These are phyloP conservation scores for Clarias fuscus DNA, from an alignment of 2,797 vertebrate species.

Conservation along the genomic window DNA sequence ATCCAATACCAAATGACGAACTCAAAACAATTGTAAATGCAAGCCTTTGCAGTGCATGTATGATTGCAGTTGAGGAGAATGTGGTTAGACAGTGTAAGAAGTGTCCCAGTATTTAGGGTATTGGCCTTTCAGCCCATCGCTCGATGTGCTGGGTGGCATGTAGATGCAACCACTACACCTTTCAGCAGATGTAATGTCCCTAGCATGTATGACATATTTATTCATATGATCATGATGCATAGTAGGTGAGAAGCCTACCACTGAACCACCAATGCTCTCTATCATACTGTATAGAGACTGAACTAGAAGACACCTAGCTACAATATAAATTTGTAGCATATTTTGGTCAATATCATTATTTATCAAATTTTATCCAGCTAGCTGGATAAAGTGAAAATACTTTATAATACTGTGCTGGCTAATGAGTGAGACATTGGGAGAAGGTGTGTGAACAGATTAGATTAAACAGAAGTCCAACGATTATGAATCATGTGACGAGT, in stretches of 20 bases:
- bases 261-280: no score
- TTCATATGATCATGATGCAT: not conserved
- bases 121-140: not conserved
- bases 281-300: not conserved
- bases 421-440: not conserved
- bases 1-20: not conserved
- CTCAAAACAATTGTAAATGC: not conserved
- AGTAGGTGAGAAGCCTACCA: no score
- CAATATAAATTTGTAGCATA: not conserved
- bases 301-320: not conserved
- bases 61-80: not conserved
- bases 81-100: not conserved
- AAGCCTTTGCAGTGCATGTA: not conserved
- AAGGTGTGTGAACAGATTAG: not conserved
- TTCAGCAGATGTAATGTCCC: not conserved
- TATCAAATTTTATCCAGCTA: not conserved
- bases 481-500: not conserved
- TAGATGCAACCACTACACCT: no score
- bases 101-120: not conserved
- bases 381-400: no score
- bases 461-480: not conserved
- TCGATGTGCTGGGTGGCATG: no score
- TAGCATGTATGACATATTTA: not conserved
- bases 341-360: not conserved
- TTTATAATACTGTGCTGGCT: not conserved